Evolutionary conservation across 2,113 vertebrate genomes (phyloP), one percentile per base, ranked within the genome.

Genomic region (Oncorhynchus keta): DNA sequence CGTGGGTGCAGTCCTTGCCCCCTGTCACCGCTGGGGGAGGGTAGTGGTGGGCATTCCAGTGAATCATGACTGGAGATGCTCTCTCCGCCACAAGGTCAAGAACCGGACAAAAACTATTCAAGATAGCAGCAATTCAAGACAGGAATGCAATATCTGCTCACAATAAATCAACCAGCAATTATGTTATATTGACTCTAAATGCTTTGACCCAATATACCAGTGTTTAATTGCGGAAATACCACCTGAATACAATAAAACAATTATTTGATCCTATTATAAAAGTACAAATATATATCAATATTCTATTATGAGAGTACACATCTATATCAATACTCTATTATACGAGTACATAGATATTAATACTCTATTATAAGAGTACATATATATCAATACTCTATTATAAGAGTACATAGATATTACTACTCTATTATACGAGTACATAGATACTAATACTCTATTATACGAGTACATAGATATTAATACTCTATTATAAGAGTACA

Each of bases 221-320:
- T 75, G 70, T 22, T 77, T 81, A 70, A 32, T 69, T 32, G 65
- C 45, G 82, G 83, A 85, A 81, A 14, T 20, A 48, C 24, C 82
- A 76, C 77, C 68, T 68, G 76, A 69, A 64, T 61, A 75, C 24
- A 65, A n/a, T 61, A 74, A n/a, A 65, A n/a, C 80, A 74, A 79
- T 1, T 48, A 82, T 91, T 91, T 90, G 86, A 87, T 90, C 84
- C 85, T 76, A 62, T 71, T 65, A 32, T 72, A 64, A 45, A 35
- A 75, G 61, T 72, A 74, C 85, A 83, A 83, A 85, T 39, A 39
- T 7, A 39, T 39, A 39, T 39, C 39, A 39, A 39, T 9, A 8
- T 4, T 5, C 32, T 32, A 32, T 32, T 32, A 32, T 32, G 5
- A 32, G 32, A 5, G 32, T 32, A 32, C 32, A 5, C 32, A 32